Base-by-base conservation (phyloP, 2,888 invertebrate species). In the Polietes domitor region DNA sequence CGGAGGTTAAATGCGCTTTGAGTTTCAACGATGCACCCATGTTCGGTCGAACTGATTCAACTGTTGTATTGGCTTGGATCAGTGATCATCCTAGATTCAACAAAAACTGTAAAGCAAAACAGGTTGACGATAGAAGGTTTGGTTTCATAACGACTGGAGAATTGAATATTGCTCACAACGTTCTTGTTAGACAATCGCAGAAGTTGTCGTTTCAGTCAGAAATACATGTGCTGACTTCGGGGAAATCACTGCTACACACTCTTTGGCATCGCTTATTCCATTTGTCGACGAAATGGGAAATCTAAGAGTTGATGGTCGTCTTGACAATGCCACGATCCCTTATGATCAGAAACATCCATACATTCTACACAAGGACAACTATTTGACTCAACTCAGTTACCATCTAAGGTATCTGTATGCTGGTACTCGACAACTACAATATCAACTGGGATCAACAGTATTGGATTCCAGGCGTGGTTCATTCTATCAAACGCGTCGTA, bases 1-100 rank as follows among this genome's bases (percentile, higher is more conserved):
- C 3, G 10, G 10, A 43, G 12, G 43, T 43, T 6, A 43, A 43
- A n/a, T 3, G 10, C 3, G 12, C 10, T 43, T 3, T 75, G n/a
- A 12, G 37, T 0, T 28, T 80, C 24, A 17, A 32, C 1, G 10
- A 77, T 21, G 68, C 50, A 5, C 0, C 12, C 19, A 61, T n/a
- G 2, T 73, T 77, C n/a, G 43, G 43, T 2, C 10, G 43, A 10
- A 43, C 43, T 3, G 43, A 43, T 12, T 83, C 83, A n/a, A n/a
- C n/a, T n/a, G n/a, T n/a, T n/a, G n/a, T 26, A 79, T 50, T 10
- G 21, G 72, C n/a, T 73, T 74, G 32, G 41, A 32, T 50, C 5
- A 17, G 50, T 9, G 50, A 50, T 4, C 50, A 50, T 17, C 83
- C 76, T 10, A 41, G 74, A 17, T 76, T 76, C 32, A 2, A 17